Evolutionary conservation across 1,140 invertebrate genomes (phyloP), one percentile per base, ranked within the genome.

Genomic region (Vanessa tameamea): DNA sequence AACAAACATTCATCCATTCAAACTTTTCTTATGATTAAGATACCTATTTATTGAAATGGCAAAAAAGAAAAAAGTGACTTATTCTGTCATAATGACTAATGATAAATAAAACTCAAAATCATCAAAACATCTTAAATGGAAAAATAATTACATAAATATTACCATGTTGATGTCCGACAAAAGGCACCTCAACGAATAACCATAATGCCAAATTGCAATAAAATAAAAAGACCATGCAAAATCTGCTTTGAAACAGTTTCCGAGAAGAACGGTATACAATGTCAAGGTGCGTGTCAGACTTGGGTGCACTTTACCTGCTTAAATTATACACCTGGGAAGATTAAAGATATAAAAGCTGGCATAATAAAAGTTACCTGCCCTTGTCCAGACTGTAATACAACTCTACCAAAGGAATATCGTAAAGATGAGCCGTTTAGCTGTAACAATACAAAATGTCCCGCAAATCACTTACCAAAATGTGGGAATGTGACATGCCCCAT

Each of bases 201-300:
- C 76, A 85, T 23, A 73, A 85, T 85, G 85, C 77, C 75, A 81
- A 87, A 85, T 82, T 89, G 87, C 64, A 83, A 72, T 51, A 87
- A 84, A 81, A 75, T 82, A 14, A 89, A 88, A 78, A 87, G 86
- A 64, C 82, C 87, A 9, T 91, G 89, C 77, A 91, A 88, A 72
- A 87, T 91, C 67, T 91, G 89, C 67, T 76, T 85, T 37, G 73
- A 75, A 9, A 16, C 82, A 3, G 89, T 91, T 9, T 79, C 81
- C 3, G 55, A 76, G 4, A 91, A 86, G 61, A 89, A 69, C 11
- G 89, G 87, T 5, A 67, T 89, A 47, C 86, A 89, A 75, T 91
- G 89, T 68, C 81, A 87, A 70, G 87, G 89, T 0, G 80, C 82
- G 3, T 91, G 89, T 65, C 72, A 85, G 55, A 82, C 63, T 12